Evolutionary conservation across 2,888 invertebrate genomes (phyloP).

Genomic region (Tuta absoluta): DNA sequence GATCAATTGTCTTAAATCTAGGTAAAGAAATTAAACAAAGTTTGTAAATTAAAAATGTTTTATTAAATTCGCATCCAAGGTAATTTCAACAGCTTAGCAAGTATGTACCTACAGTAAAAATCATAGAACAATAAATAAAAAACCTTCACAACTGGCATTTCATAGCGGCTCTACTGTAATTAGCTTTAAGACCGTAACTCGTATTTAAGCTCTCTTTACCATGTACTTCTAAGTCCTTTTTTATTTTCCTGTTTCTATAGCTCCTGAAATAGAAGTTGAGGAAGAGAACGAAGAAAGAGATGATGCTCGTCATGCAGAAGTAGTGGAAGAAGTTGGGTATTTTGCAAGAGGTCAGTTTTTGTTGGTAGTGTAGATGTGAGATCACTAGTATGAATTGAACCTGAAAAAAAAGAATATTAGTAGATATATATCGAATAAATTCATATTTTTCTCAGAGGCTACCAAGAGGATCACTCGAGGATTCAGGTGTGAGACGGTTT

Average conservation of each 20-base stretch:
- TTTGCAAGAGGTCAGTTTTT: slow-evolving; percentile 66
- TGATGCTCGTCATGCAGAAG: slow-evolving; percentile 79
- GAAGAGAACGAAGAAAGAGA: slow-evolving; percentile 84
- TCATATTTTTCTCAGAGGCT: too few species aligned
- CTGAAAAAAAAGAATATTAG: slow-evolving; percentile 46
- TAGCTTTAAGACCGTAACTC: slow-evolving; percentile 4
- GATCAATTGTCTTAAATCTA: too few species aligned
- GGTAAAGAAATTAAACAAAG: too few species aligned
- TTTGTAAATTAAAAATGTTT: too few species aligned
- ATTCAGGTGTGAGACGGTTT: too few species aligned
- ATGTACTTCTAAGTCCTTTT: slow-evolving; percentile 35
- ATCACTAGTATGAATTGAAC: slow-evolving; percentile 69
- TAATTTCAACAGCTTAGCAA: too few species aligned
- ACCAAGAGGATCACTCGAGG: too few species aligned
- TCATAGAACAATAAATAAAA: too few species aligned
- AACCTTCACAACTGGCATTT: too few species aligned
- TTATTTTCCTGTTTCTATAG: slow-evolving; percentile 49
- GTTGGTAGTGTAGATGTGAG: slow-evolving; percentile 65
- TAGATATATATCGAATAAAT: neutral
- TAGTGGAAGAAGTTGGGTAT: slow-evolving; percentile 77
- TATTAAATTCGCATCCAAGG: too few species aligned
- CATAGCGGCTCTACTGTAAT: too few species aligned
- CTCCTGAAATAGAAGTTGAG: slow-evolving; percentile 81
- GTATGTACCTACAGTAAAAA: too few species aligned
- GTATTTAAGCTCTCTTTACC: slow-evolving; percentile 27